Evolutionary conservation across 2,888 invertebrate species (phyloP), one percentile per base, ranked within the genome.

Genomic region (Ochlodes sylvanus): DNA sequence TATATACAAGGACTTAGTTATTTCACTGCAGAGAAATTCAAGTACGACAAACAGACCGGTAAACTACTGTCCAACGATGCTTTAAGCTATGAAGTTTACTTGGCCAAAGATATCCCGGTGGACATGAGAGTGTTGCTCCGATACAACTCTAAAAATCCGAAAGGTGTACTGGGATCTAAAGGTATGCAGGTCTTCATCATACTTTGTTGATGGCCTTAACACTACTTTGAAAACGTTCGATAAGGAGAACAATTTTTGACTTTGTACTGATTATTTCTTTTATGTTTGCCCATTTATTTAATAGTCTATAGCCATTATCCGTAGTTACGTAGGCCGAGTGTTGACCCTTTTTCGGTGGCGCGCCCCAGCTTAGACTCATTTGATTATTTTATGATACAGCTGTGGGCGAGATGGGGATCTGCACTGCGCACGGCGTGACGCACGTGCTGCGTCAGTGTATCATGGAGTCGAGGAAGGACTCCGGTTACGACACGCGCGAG

Each of bases 1-100:
- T 96, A 96, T 78, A 80, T 96, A 0, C 96, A 96, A 94, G 96
- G 92, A 57, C 81, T 90, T 1, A 97, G 97, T 7, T 96, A 95
- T 79, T 96, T 94, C 89, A 95, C 96, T 0, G 91, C 90, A 0
- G 97, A 97, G 84, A 94, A 96, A 74, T 77, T 96, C 54, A 87
- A 94, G 0, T 95, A 94, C 77, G 94, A 96, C 76, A 82, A 91
- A 15, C 75, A 80, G 7, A 94, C 95, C 2, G 97, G 97, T 0
- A 88, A 92, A 75, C 83, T 96, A n/a, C 80, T 96, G 2, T 96
- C 96, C 5, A 94, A 95, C 77, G 92, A 96, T 57, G 96, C 97
- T 0, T 95, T 97, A 94, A 94, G 90, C 60, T 96, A 96, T 79
- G 96, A 96, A 79, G 94, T 95, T 4, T 96, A 95, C 0, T 94